Evolutionary conservation across 2,888 invertebrate genomes (phyloP).

Genomic region (Meta bourneti): DNA sequence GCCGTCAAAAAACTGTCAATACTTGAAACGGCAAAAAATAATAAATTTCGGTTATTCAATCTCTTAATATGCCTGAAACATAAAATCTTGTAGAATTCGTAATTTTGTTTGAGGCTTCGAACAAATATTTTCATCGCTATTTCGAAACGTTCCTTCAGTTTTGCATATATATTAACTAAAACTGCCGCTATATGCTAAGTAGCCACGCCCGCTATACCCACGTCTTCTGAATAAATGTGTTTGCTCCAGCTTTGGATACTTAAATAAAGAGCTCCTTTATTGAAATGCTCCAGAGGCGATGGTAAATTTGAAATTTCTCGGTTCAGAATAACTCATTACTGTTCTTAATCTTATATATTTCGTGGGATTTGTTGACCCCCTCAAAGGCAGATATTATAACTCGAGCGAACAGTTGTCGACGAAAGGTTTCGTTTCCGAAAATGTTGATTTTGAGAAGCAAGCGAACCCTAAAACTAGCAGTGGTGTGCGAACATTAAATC

Average conservation of each 20-base stretch:
- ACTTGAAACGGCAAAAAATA: not conserved
- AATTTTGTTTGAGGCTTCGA: not conserved
- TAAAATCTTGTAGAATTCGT: not conserved
- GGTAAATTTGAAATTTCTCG: not conserved
- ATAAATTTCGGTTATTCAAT: not conserved
- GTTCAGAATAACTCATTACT: not conserved
- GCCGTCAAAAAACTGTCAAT: not conserved
- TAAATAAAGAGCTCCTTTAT: not conserved
- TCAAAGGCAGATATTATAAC: not conserved
- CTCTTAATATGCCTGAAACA: not conserved
- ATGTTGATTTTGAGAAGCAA: no score
- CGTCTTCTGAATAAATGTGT: not conserved
- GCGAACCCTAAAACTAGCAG: no score
- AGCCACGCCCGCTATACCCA: slow-evolving; percentile 4
- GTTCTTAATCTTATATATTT: not conserved
- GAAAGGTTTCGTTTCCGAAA: not conserved
- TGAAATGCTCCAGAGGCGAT: not conserved
- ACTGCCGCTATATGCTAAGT: slow-evolving; percentile 32
- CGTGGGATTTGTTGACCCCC: not conserved
- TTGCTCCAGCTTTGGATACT: not conserved
- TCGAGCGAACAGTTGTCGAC: not conserved
- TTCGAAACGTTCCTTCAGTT: not conserved
- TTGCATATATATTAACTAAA: slow-evolving; percentile 57
- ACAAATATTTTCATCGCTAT: not conserved
- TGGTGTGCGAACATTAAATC: no score